These are phyloP conservation scores for Gadopsis marmoratus DNA, from an alignment of 2,797 vertebrate species.

Conservation along the genomic window DNA sequence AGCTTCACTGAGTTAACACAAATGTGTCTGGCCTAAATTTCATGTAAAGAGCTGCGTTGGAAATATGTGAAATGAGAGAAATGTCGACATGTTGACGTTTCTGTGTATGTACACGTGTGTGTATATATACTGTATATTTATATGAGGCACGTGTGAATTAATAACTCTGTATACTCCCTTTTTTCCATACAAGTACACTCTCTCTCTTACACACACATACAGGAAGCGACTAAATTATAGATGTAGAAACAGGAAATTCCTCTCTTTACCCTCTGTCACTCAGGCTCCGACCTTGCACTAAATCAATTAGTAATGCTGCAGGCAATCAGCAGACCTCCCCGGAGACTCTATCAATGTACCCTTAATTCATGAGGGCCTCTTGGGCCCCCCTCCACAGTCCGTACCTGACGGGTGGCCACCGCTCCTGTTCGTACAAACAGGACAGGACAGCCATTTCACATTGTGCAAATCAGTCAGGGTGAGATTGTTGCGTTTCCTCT, in stretches of 20 bases:
- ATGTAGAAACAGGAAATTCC: constrained; percentile 88
- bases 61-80: no score
- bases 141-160: constrained; percentile 23
- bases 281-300: constrained; percentile 83
- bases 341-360: constrained; percentile 63
- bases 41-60: no score
- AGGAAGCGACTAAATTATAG: constrained; percentile 86
- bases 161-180: constrained; percentile 36
- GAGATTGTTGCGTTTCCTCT: constrained; percentile 43
- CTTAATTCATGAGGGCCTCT: constrained; percentile 73
- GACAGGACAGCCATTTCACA: constrained; percentile 57
- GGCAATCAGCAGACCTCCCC: constrained; percentile 78
- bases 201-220: constrained; percentile 47
- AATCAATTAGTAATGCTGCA: constrained; percentile 86
- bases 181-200: constrained; percentile 10
- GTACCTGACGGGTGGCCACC: constrained; percentile 74
- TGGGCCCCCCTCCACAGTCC: constrained; percentile 48
- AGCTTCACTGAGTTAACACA: no score
- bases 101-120: background rate
- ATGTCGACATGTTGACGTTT: no score
- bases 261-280: constrained; percentile 80
- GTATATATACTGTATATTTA: background rate
- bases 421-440: constrained; percentile 51
- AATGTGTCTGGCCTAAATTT: no score
- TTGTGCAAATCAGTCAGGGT: constrained; percentile 63